Evolutionary conservation across 2,113 vertebrate genomes (phyloP), one percentile per base, ranked within the genome.

Genomic region (Peucedramus taeniatus): DNA sequence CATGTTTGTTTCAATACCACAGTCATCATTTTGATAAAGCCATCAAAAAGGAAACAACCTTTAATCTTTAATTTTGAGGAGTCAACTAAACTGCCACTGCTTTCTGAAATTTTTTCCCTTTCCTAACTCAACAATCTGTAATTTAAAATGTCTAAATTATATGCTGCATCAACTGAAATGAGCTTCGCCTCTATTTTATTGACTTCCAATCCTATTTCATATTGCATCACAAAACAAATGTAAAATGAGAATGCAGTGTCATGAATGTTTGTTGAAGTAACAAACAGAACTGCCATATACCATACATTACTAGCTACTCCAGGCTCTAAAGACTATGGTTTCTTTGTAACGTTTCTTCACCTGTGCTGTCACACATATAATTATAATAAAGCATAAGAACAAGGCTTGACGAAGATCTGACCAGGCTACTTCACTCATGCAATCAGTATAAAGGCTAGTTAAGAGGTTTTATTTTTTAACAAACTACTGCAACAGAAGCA

Each of bases 121-220:
- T 96, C 30, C 72, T 83, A 94, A 94, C 53, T 69, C 72, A 83
- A 56, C 90, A 88, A 17, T 87, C 84, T 60, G 63, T 91, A 84
- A 97, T 82, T 85, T 90, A 72, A 96, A 95, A 91, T 54, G 96
- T 87, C 93, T 94, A 90, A 68, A 76, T 65, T 24, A 94, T 54
- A 80, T 9, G 71, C 20, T 88, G 39, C 69, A 89, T 93, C 4
- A 5, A 51, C 26, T 59, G 27, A 96, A 97, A 90, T 61, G 22
- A 93, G 31, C 11, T 93, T 94, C 84, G 85, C 13, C 83, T 39
- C 70, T 78, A 40, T 84, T 78, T 92, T 91, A 87, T 30, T 93
- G 90, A 93, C 44, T 90, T 85, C 56, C 56, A 80, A 65, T 65
- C 23, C 33, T 78, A 90, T 88, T 81, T 51, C 87, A 60, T 26